Percentiles rank a stretch among this genome's conserved stretches.
Evolutionary conservation across 2,113 vertebrate genomes (phyloP).

Genomic region (Dasyurus viverrinus): DNA sequence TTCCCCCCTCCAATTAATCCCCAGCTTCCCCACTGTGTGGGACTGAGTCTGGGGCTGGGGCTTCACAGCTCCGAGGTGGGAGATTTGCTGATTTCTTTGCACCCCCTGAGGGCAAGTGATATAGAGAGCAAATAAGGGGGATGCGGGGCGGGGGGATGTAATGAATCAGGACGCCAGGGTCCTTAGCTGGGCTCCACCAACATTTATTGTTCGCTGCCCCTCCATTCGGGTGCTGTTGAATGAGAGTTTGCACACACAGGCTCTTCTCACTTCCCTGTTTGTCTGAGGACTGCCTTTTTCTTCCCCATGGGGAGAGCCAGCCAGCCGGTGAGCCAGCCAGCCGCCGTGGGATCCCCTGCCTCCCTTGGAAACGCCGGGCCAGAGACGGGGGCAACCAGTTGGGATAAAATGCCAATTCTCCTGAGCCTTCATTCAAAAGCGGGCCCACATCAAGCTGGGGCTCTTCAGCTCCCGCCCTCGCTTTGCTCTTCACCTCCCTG

Average conservation of each 20-base stretch:
- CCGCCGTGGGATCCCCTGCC: neutral
- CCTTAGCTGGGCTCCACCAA: slow-evolving; percentile 21
- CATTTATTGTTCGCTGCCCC: slow-evolving; percentile 29
- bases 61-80: slow-evolving; percentile 71
- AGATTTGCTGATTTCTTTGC: slow-evolving; percentile 75
- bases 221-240: slow-evolving; percentile 31
- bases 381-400: neutral
- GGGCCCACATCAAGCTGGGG: neutral
- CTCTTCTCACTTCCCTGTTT: neutral
- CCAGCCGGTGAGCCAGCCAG: neutral
- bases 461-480: neutral
- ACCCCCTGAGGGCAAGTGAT: slow-evolving; percentile 71
- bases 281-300: slow-evolving; percentile 39
- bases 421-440: neutral
- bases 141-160: slow-evolving; percentile 30
- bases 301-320: slow-evolving; percentile 1
- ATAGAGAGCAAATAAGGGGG: slow-evolving; percentile 76
- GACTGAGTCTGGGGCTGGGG: slow-evolving; percentile 69
- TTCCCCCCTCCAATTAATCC: slow-evolving; percentile 82
- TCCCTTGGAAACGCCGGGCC: neutral
- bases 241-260: slow-evolving; percentile 62
- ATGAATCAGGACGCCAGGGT: slow-evolving; percentile 56
- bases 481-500: neutral
- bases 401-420: neutral
- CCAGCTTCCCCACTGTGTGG: slow-evolving; percentile 77